Base-by-base conservation (phyloP, 2,888 invertebrate genomes). In the Brenthis ino region DNA sequence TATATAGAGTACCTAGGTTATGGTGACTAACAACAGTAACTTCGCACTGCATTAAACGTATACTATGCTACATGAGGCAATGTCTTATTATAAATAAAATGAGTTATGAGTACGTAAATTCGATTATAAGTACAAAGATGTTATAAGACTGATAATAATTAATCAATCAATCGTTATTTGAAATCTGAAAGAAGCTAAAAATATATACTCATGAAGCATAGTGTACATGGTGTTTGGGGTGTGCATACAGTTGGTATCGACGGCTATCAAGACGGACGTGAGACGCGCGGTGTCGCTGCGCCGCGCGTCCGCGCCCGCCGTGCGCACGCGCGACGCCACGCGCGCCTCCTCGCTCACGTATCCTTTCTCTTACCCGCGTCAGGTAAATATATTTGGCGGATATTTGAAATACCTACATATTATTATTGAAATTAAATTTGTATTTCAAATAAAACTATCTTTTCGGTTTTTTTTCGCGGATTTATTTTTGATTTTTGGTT, bases 221-320 rank as follows among this genome's bases (percentile, higher is more conserved):
- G 66, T 69, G 55, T 65, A 70, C 69, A 64, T 28, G 56, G 67
- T 63, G 64, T 67, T 69, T 67, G 66, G 65, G 70, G 74, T 73
- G 54, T 67, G 71, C 58, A 72, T 79, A 81, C 94, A 97, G 96
- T 94, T 97, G 87, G 94, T 97, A 93, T 95, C 95, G 86, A 94
- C 95, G 83, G 95, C 95, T 78, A 93, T 97, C 94, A 96, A 96
- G 95, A 96, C 95, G 81, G 96, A 96, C 89, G 93, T 96, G 88
- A 88, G 89, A 77, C 90, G 88, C 79, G 90, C 93, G 75, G 85
- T 94, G 81, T 80, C 82, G 67, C 74, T 88, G 80, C 86, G 92
- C 53, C 88, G 92, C 82, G 87, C 94, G 79, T 85, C 93, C 69
- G 85, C 91, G 83, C 93, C 91, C 81, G 81, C 85, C 82, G 78